Conservation (phyloP, 2,113 vertebrate species). For the Notothenia rossii region DNA sequence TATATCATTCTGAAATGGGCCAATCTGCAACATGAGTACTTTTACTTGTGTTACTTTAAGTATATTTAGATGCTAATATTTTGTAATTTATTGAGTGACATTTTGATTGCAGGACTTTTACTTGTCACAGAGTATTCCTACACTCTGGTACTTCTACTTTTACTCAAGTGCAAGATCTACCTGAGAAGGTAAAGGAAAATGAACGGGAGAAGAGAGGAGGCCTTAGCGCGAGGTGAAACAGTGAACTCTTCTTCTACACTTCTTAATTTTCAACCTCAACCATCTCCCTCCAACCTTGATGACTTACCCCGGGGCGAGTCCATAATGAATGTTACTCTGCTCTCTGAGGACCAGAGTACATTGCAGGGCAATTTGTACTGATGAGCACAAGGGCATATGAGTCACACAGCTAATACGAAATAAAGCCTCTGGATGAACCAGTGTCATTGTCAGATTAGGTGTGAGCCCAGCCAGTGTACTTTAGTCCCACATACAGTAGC, state of each 20-base stretch:
- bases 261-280: conserved; percentile 32
- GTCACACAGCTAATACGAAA: conserved; percentile 36
- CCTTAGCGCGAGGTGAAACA: background rate
- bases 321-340: conserved; percentile 57
- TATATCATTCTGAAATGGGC: no score
- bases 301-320: conserved; percentile 58
- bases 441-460: conserved; percentile 25
- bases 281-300: conserved; percentile 31
- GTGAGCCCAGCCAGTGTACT: background rate
- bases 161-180: no score
- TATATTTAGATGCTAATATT: no score
- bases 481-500: background rate
- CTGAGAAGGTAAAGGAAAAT: background rate
- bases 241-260: background rate
- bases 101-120: no score
- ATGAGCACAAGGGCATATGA: conserved; percentile 53
- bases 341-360: conserved; percentile 37
- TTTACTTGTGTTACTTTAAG: no score
- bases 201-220: background rate
- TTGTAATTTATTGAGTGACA: no score
- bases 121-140: no score
- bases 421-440: conserved; percentile 19
- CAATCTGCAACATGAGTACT: no score
- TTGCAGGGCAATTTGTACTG: conserved; percentile 56
- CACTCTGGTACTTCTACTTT: no score